A percentile compares a stretch with the other conserved stretches of the same genome.
These are phyloP conservation scores for Helarctos malayanus DNA, from an alignment of 2,797 vertebrate genomes.

Conservation along the genomic window DNA sequence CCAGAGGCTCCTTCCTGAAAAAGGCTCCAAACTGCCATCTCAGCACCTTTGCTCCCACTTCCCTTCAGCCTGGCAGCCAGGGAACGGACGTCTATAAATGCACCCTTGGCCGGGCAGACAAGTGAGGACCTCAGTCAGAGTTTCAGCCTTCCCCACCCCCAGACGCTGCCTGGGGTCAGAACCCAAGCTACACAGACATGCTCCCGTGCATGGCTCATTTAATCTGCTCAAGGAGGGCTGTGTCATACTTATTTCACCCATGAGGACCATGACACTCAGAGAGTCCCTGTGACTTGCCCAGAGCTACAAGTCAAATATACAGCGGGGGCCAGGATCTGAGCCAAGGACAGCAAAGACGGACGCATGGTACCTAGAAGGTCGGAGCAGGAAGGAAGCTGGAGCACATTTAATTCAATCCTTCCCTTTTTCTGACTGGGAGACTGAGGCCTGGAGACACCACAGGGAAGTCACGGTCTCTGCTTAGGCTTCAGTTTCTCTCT, in stretches of 20 bases:
- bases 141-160: background rate
- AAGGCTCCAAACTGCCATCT: slow-evolving; percentile 54
- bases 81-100: slow-evolving; percentile 77
- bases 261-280: background rate
- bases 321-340: background rate
- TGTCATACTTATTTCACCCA: background rate
- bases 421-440: background rate
- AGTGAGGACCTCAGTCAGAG: background rate
- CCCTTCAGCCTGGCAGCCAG: slow-evolving; percentile 3
- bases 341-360: background rate
- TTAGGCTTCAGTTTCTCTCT: background rate
- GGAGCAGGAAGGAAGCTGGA: background rate
- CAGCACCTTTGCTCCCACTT: slow-evolving; percentile 70
- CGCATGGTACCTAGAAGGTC: background rate
- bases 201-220: background rate
- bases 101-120: background rate
- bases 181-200: background rate
- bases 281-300: background rate
- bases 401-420: background rate
- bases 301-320: background rate
- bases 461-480: background rate
- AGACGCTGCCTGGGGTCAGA: background rate
- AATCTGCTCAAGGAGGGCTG: background rate
- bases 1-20: slow-evolving; percentile 39
- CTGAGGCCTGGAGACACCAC: background rate